Conservation (phyloP, 1,140 invertebrate genomes). For the Bombyx mori region DNA sequence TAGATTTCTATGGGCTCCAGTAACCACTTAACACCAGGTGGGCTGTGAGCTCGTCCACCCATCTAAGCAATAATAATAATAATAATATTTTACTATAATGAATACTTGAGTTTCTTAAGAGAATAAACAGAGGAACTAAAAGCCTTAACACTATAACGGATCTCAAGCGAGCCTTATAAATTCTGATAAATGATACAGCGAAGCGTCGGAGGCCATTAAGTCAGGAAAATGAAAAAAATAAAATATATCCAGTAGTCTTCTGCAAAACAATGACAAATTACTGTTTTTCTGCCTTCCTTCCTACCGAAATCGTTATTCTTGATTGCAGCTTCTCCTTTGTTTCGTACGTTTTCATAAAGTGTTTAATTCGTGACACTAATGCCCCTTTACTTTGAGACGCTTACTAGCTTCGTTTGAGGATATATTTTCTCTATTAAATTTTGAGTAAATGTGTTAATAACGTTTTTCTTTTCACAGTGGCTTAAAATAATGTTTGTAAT, state of each 20-base stretch:
- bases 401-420: neutral
- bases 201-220: constrained; percentile 14
- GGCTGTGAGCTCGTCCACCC: too few relatives aligned
- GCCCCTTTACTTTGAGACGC: neutral
- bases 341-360: neutral
- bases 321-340: constrained; percentile 17
- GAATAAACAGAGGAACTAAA: too few relatives aligned
- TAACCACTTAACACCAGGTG: too few relatives aligned
- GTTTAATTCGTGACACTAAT: constrained; percentile 10
- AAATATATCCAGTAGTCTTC: constrained; percentile 9
- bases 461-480: too few relatives aligned
- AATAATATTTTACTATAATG: too few relatives aligned
- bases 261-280: constrained; percentile 27
- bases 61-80: too few relatives aligned
- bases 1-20: too few relatives aligned
- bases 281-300: constrained; percentile 10
- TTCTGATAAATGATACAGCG: constrained; percentile 17
- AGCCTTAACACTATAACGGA: too few relatives aligned
- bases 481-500: too few relatives aligned
- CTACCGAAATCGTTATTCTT: constrained; percentile 17
- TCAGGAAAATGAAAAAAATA: constrained; percentile 15
- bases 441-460: too few relatives aligned
- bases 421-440: too few relatives aligned
- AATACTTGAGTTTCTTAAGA: too few relatives aligned
- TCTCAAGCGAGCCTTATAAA: constrained; percentile 10